phyloP scores from a whole-genome alignment of 2,888 invertebrate genomes.

The Scaptomyza cyrtandrae region DNA sequence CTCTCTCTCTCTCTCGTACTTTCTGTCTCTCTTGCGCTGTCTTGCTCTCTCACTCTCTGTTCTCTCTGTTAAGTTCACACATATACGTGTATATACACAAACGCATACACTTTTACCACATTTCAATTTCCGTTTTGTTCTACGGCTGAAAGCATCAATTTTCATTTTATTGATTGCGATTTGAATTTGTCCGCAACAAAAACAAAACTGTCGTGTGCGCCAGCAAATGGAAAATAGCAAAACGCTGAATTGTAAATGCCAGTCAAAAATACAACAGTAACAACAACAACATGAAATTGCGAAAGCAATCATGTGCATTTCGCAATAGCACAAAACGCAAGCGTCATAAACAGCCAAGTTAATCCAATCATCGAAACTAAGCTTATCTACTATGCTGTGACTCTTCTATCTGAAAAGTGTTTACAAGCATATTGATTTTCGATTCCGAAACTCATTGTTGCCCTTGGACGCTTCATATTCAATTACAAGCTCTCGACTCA shows the following conservation, averaged over 20 bases:
- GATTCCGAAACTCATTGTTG: neutral
- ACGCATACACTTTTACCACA: conserved; percentile 52
- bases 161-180: conserved; percentile 80
- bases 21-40: neutral
- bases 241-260: conserved; percentile 51
- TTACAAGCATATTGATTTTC: conserved; percentile 34
- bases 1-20: no score
- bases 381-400: conserved; percentile 7
- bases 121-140: conserved; percentile 80
- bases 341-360: conserved; percentile 58
- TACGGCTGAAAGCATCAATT: conserved; percentile 78
- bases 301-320: no score
- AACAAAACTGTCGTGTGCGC: conserved; percentile 12
- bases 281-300: neutral
- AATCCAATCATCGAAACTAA: conserved; percentile 53
- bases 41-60: neutral
- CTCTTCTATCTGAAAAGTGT: conserved; percentile 8
- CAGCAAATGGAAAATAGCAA: conserved; percentile 39
- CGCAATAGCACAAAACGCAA: conserved; percentile 7
- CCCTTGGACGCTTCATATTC: conserved; percentile 20
- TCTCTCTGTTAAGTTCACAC: neutral
- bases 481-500: conserved; percentile 29
- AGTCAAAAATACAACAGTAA: conserved; percentile 39
- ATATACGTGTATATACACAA: no score
- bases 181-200: conserved; percentile 67